Conservation (phyloP, 1,140 invertebrate genomes). For the Hyles euphorbiae region DNA sequence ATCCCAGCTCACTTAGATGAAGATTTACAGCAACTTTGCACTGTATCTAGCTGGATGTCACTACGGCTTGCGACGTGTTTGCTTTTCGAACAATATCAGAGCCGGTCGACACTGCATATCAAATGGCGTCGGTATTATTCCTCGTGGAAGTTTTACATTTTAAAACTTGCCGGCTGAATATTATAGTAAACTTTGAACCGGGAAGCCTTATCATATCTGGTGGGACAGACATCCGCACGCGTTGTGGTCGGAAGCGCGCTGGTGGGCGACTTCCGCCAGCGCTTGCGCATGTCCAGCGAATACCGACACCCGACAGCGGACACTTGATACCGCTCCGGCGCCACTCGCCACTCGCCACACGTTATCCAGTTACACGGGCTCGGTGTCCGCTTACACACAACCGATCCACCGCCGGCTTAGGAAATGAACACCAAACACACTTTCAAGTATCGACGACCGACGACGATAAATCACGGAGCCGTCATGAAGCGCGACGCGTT, state of each 20-base stretch:
- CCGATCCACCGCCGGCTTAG: constrained; percentile 12
- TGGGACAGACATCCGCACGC: constrained; percentile 19
- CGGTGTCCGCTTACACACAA: constrained; percentile 34
- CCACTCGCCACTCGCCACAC: constrained; percentile 18
- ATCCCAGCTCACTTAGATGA: constrained; percentile 51
- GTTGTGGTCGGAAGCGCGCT: constrained; percentile 37
- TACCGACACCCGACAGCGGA: constrained; percentile 13
- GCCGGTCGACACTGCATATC: no score
- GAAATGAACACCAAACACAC: constrained; percentile 2
- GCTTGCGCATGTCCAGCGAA: constrained; percentile 45
- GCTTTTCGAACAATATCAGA: constrained; percentile 2
- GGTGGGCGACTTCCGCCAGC: constrained; percentile 56
- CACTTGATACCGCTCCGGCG: constrained; percentile 28
- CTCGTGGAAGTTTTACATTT: no score
- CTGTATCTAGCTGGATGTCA: constrained; percentile 17
- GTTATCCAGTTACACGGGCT: constrained; percentile 35
- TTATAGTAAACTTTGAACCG: constrained; percentile 12
- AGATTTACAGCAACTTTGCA: constrained; percentile 61
- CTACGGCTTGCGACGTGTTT: constrained; percentile 10
- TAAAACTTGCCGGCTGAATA: no score
- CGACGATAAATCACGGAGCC: constrained; percentile 6
- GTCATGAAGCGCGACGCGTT: constrained; percentile 10
- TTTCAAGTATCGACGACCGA: neutral
- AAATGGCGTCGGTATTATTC: no score
- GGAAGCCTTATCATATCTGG: constrained; percentile 59